phyloP scores from a whole-genome alignment of 1,140 invertebrate genomes.

The Bombus sylvicola region DNA sequence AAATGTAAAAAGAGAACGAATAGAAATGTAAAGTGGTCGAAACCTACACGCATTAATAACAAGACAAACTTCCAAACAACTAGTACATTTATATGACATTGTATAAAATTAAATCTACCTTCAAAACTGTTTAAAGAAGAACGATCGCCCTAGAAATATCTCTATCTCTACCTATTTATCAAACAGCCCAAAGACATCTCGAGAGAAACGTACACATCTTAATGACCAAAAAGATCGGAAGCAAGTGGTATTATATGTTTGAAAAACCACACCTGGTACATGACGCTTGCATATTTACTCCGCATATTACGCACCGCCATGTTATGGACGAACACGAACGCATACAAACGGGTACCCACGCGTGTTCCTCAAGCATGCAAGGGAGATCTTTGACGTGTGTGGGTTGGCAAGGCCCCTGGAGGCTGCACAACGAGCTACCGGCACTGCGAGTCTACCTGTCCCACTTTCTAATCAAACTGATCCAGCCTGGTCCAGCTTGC shows the following conservation, averaged over 20 bases:
- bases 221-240: not conserved
- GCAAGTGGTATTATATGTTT: not conserved
- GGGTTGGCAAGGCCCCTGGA: slow-evolving; percentile 68
- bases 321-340: not conserved
- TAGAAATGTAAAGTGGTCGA: no score
- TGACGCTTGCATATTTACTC: slow-evolving; percentile 10
- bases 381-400: slow-evolving; percentile 67
- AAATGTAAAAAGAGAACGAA: no score
- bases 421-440: slow-evolving; percentile 69
- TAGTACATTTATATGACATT: no score
- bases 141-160: no score
- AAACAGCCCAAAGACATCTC: no score
- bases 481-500: slow-evolving; percentile 52
- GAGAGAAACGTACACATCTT: not conserved
- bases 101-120: no score
- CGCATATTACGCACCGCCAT: not conserved
- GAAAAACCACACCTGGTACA: not conserved
- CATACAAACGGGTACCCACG: slow-evolving; percentile 2
- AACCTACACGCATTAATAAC: no score
- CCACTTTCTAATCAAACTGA: slow-evolving; percentile 81
- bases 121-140: no score
- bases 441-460: slow-evolving; percentile 70
- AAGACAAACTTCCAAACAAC: no score
- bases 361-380: slow-evolving; percentile 30
- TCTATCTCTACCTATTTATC: no score